These are phyloP conservation scores for Limonius californicus DNA, from an alignment of 1,140 invertebrate genomes.

Conservation along the genomic window DNA sequence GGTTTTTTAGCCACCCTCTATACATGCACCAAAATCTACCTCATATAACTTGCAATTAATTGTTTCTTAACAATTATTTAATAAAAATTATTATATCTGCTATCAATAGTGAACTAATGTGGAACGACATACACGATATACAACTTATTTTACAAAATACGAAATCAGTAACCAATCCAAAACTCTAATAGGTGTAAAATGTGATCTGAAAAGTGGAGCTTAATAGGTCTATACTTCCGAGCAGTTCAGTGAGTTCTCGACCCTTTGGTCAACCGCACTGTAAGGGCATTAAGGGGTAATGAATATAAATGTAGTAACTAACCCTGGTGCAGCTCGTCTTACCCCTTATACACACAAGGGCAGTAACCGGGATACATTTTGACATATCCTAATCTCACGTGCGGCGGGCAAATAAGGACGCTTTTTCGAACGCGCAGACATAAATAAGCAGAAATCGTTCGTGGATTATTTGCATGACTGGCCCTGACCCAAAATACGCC, in stretches of 20 bases:
- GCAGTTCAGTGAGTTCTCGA: slow-evolving; percentile 22
- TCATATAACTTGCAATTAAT: too few relatives aligned
- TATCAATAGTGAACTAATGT: too few relatives aligned
- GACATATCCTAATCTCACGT: slow-evolving; percentile 2
- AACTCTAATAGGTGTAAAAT: not conserved
- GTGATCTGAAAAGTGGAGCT: not conserved
- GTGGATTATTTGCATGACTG: not conserved
- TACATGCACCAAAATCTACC: too few relatives aligned
- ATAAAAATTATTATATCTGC: too few relatives aligned
- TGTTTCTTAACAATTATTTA: too few relatives aligned
- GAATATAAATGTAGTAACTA: slow-evolving; percentile 27
- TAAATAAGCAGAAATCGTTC: not conserved
- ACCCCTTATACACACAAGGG: slow-evolving; percentile 6
- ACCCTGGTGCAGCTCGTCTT: slow-evolving; percentile 3
- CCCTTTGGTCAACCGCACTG: slow-evolving; percentile 27
- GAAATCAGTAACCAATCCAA: too few relatives aligned
- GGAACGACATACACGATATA: too few relatives aligned
- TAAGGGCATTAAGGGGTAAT: slow-evolving; percentile 26
- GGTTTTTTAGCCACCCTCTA: too few relatives aligned
- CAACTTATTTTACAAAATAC: too few relatives aligned
- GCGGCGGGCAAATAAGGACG: not conserved
- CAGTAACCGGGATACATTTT: not conserved
- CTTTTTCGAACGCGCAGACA: not conserved
- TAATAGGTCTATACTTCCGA: slow-evolving; percentile 9
- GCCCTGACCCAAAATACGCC: not conserved